Evolutionary conservation across 1,140 invertebrate genomes (phyloP), one percentile per base, ranked within the genome.

Genomic region (Dryas iulia): DNA sequence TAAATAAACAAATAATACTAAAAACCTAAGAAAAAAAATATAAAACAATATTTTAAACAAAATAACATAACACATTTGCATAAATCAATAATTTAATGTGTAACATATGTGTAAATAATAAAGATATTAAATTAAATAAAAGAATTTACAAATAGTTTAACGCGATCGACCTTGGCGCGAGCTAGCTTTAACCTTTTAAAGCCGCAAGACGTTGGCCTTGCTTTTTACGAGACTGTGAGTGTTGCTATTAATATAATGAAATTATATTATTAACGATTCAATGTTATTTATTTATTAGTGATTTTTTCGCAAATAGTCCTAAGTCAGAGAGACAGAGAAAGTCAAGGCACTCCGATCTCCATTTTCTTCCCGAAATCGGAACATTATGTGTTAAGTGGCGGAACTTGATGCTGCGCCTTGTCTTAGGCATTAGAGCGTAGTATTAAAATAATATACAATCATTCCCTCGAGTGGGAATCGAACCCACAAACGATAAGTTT

Each of bases 151-250:
- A 56, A 52, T 68, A 56, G 58, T 14, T 68, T 63, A 63, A 64
- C 59, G 62, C 67, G 64, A 52, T 30, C 47, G 60, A 69, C 67
- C 67, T 69, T 69, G 66, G 56, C 21, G 30, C 35, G 67, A 59
- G 28, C 67, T 59, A 31, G 61, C 61, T 56, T 54, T 69, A 69
- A 69, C 67, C 67, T 69, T 69, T 59, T 61, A 61, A 53, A 69
- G 56, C 58, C 61, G 35, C 39, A 59, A 69, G 67, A 35, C 18
- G 61, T 53, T 64, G 67, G 39, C 67, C 67, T 69, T 69, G 67
- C 61, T 69, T 69, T 69, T 69, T 52, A 69, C 56, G 56, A 57
- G 35, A 24, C 26, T 61, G 66, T 61, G 52, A 68, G 66, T 61
- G 52, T 28, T 60, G 39, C 39, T 67, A 60, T 47, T 66, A 59